These are phyloP conservation scores for Polydrusus cervinus DNA, from an alignment of 2,888 invertebrate species.

Conservation along the genomic window DNA sequence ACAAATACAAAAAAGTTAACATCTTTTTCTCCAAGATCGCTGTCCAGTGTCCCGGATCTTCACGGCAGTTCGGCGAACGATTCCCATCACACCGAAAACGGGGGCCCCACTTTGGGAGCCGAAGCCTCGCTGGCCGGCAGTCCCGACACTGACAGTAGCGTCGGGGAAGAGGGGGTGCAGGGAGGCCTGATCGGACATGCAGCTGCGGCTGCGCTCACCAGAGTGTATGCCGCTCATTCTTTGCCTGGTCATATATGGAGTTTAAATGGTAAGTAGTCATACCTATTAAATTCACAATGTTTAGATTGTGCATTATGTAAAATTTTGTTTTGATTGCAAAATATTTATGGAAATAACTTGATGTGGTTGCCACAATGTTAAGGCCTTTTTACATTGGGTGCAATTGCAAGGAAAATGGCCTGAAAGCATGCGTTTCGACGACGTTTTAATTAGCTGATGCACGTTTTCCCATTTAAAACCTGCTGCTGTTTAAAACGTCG, in stretches of 20 bases:
- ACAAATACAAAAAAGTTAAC: no score
- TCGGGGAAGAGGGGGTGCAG: constrained; percentile 76
- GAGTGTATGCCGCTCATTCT: constrained; percentile 91
- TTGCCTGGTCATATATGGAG: constrained; percentile 95
- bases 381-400: no score
- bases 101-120: constrained; percentile 46
- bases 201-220: constrained; percentile 78
- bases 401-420: no score
- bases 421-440: no score
- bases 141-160: constrained; percentile 79
- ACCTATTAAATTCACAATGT: no score
- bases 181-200: constrained; percentile 69
- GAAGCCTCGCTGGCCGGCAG: constrained; percentile 50
- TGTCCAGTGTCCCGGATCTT: constrained; percentile 89
- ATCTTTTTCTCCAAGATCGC: constrained; percentile 69
- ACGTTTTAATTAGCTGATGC: no score
- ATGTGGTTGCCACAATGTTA: no score
- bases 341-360: no score
- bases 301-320: no score
- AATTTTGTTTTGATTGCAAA: no score
- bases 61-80: constrained; percentile 65
- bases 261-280: constrained; percentile 87
- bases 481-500: no score
- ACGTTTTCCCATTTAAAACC: no score
- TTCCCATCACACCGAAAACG: constrained; percentile 45